These are phyloP conservation scores for Steinernema hermaphroditum DNA, from an alignment of 2,888 invertebrate species.

Conservation along the genomic window DNA sequence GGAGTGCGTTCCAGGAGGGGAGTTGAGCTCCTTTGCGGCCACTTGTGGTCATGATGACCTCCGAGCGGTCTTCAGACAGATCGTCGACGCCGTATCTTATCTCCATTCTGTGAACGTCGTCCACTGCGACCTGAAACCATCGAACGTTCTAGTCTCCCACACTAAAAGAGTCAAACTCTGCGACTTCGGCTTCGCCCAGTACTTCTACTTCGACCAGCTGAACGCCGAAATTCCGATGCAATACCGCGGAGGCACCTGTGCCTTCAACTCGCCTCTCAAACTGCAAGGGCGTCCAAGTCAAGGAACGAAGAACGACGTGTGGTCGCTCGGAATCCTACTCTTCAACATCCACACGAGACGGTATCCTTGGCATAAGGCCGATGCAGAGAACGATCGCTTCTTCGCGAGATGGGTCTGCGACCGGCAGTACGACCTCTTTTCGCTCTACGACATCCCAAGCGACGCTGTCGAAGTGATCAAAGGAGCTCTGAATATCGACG, in stretches of 20 bases:
- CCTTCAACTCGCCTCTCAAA: neutral
- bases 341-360: no score
- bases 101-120: neutral
- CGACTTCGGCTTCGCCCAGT: neutral
- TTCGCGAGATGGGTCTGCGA: no score
- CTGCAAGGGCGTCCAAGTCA: neutral
- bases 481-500: no score
- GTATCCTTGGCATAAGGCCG: no score
- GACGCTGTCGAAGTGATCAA: no score
- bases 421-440: no score
- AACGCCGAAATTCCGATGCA: neutral
- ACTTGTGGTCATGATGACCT: neutral
- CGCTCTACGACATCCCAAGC: no score
- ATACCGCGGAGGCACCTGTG: neutral
- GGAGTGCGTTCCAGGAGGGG: neutral
- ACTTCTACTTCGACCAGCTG: neutral
- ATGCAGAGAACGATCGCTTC: no score
- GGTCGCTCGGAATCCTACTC: neutral
- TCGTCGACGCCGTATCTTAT: neutral
- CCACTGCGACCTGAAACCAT: neutral
- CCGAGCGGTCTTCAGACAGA: neutral
- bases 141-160: neutral
- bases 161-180: neutral
- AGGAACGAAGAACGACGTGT: neutral
- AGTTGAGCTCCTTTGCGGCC: neutral